These are phyloP conservation scores for Natator depressus DNA, from an alignment of 2,113 vertebrate genomes.

Conservation along the genomic window DNA sequence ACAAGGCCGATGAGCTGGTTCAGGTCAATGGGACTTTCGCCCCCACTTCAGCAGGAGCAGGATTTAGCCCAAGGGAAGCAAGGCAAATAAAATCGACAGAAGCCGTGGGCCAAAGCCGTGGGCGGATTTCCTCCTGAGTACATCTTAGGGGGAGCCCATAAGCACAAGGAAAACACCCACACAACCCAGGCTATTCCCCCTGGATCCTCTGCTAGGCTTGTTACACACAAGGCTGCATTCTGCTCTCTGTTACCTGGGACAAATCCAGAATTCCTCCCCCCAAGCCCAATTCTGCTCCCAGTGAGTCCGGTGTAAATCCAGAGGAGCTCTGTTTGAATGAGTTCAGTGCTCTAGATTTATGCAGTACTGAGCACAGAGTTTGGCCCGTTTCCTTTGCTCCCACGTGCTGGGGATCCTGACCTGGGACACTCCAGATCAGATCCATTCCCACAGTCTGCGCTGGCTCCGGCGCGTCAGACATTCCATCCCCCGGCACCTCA, in stretches of 20 bases:
- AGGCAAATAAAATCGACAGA: not conserved
- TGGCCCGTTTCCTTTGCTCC: not conserved
- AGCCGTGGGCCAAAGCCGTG: not conserved
- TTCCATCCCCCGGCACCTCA: not conserved
- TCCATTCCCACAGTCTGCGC: not conserved
- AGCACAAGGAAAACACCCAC: not conserved
- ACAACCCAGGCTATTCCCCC: not conserved
- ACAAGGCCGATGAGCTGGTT: not conserved
- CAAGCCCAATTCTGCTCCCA: too few relatives aligned
- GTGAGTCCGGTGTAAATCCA: not conserved
- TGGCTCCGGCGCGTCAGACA: not conserved
- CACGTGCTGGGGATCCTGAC: too few relatives aligned
- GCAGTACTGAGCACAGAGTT: too few relatives aligned
- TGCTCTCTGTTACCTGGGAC: not conserved
- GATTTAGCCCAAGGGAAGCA: not conserved
- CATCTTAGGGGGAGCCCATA: not conserved
- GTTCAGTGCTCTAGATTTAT: not conserved
- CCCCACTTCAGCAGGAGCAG: not conserved
- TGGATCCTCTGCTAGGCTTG: not conserved
- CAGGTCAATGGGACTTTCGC: not conserved
- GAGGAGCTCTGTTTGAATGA: not conserved
- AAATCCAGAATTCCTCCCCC: not conserved
- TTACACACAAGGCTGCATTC: not conserved
- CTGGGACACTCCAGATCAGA: not conserved
- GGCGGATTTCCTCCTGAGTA: not conserved